Conservation (phyloP, 2,888 invertebrate species). For the Phymatocera aterrima region DNA sequence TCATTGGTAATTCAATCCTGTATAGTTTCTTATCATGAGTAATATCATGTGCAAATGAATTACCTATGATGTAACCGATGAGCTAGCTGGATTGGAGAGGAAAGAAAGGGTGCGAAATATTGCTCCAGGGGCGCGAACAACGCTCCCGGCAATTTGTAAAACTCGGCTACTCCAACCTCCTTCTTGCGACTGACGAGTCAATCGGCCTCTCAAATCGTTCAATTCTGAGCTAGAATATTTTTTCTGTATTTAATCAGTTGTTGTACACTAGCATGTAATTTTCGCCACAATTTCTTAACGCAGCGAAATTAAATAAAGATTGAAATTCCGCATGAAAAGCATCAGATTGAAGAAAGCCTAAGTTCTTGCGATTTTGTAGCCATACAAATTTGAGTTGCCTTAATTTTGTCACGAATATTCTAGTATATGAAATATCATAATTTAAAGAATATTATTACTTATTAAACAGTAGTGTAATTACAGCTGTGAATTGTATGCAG, state of each 20-base stretch:
- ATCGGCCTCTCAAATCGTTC: slow-evolving; percentile 63
- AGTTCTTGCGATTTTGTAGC: no score
- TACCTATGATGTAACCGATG: slow-evolving; percentile 54
- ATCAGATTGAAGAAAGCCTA: no score
- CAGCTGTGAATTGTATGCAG: slow-evolving; percentile 63
- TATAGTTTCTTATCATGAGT: not conserved
- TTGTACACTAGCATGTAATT: no score
- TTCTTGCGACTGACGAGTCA: slow-evolving; percentile 63
- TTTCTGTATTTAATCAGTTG: not conserved
- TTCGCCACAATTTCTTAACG: no score
- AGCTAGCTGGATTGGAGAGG: slow-evolving; percentile 56
- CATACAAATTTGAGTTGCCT: no score
- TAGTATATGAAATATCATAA: not conserved
- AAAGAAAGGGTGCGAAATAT: slow-evolving; percentile 68
- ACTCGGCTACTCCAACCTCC: slow-evolving; percentile 67
- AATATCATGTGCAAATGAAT: not conserved
- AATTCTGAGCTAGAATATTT: slow-evolving; percentile 57
- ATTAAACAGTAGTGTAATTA: slow-evolving; percentile 55
- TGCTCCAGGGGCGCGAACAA: slow-evolving; percentile 66
- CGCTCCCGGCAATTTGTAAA: slow-evolving; percentile 68
- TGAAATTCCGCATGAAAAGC: no score
- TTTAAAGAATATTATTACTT: no score
- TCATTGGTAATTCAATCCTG: not conserved
- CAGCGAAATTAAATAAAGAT: no score
- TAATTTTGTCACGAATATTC: no score